Conservation (phyloP, 1,140 invertebrate species). For the Chrysoperla carnea region DNA sequence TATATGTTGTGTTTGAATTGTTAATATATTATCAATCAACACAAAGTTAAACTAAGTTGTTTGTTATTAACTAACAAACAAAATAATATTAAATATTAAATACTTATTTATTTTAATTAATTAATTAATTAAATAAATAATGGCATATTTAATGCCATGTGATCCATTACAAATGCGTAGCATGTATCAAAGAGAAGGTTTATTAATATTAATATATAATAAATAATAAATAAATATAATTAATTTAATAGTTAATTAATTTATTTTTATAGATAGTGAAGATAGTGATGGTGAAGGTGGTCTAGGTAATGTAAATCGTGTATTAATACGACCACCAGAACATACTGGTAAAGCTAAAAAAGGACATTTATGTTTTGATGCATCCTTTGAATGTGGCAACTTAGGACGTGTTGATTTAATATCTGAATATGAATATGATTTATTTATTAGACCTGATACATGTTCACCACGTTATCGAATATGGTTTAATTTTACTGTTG, state of each 20-base stretch:
- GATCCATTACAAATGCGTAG: too few species aligned
- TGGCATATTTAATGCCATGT: too few species aligned
- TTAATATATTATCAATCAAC: too few species aligned
- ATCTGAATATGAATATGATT: slow-evolving; percentile 88
- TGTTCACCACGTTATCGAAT: slow-evolving; percentile 83
- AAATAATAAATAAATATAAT: too few species aligned
- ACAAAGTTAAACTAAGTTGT: too few species aligned
- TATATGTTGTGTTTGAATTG: too few species aligned
- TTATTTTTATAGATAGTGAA: slow-evolving; percentile 69
- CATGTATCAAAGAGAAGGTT: too few species aligned
- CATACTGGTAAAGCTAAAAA: slow-evolving; percentile 86
- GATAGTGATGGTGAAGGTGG: slow-evolving; percentile 90
- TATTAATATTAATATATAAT: too few species aligned
- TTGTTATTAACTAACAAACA: too few species aligned
- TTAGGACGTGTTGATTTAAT: slow-evolving; percentile 87
- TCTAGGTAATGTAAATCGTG: slow-evolving; percentile 81
- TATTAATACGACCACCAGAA: slow-evolving; percentile 82
- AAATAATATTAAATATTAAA: too few species aligned
- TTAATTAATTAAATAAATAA: too few species aligned
- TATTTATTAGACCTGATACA: slow-evolving; percentile 91
- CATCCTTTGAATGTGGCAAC: slow-evolving; percentile 94
- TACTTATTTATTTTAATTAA: too few species aligned
- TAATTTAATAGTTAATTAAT: slow-evolving; percentile 9
- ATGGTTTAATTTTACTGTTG: slow-evolving; percentile 98
- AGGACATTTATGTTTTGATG: slow-evolving; percentile 94